Conservation (phyloP, 2,888 invertebrate species). For the Ectropis crepuscularia region DNA sequence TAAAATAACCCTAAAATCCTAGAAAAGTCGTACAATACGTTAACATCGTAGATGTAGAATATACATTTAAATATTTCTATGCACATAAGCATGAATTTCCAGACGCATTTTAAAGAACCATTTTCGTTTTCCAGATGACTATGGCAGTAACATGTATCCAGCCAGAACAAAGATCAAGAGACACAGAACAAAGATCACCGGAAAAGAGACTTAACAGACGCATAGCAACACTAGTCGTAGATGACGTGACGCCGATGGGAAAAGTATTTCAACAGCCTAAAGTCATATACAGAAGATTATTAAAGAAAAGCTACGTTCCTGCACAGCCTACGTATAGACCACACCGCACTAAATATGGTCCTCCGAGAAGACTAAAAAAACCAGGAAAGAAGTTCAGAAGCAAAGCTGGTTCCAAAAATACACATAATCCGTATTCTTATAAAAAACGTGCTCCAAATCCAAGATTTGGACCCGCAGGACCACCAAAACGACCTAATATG, state of each 20-base stretch:
- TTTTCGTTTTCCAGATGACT: conserved; percentile 65
- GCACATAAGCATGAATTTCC: neutral
- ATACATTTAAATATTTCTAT: too few relatives aligned
- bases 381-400: conserved; percentile 57
- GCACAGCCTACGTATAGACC: conserved; percentile 54
- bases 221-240: conserved; percentile 64
- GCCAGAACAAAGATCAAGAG: conserved; percentile 45
- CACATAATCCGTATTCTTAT: conserved; percentile 48
- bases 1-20: too few relatives aligned
- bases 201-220: conserved; percentile 54
- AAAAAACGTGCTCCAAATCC: conserved; percentile 52
- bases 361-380: conserved; percentile 51
- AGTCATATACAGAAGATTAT: conserved; percentile 59
- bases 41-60: too few relatives aligned
- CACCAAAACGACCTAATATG: conserved; percentile 45
- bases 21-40: too few relatives aligned
- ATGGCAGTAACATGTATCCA: conserved; percentile 55
- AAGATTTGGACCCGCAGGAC: conserved; percentile 49
- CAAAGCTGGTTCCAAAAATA: conserved; percentile 53
- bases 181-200: conserved; percentile 43
- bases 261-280: conserved; percentile 57
- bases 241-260: conserved; percentile 54
- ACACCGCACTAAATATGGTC: conserved; percentile 54
- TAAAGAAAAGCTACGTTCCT: conserved; percentile 54
- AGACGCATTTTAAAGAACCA: neutral